A percentile compares a stretch with the other conserved stretches of the same genome.
Evolutionary conservation across 35 echinoderm and acorn worm genomes (phyloP).

Genomic region (Ophioderma brevispina): DNA sequence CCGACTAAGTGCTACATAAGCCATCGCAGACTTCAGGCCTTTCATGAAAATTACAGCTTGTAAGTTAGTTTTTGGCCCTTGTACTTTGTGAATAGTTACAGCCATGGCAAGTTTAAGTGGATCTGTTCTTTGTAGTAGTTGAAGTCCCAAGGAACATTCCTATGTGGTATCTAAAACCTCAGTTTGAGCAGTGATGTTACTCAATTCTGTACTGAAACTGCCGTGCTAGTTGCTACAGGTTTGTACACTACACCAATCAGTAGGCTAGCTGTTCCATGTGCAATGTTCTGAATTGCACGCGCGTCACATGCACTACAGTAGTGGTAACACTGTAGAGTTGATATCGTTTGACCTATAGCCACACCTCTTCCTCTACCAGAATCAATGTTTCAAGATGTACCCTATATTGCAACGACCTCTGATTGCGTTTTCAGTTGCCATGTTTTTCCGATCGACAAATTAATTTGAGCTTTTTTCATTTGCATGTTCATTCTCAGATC

Average conservation of each 20-base stretch:
- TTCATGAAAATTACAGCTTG: constrained; percentile 21
- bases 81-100: constrained; percentile 41
- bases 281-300: neutral
- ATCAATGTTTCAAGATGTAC: neutral
- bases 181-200: neutral
- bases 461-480: constrained; percentile 29
- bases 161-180: neutral
- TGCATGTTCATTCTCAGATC: constrained; percentile 35
- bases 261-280: neutral
- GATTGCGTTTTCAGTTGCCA: constrained; percentile 9
- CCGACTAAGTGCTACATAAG: constrained; percentile 51
- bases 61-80: constrained; percentile 12
- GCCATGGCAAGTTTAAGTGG: constrained; percentile 35
- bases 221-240: neutral
- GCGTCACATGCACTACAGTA: neutral
- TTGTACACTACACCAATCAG: constrained; percentile 7
- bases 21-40: neutral
- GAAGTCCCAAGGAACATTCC: too few species aligned
- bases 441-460: constrained; percentile 66
- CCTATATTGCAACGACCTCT: neutral
- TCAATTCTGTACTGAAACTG: neutral
- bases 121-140: constrained; percentile 22
- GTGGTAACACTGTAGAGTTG: neutral
- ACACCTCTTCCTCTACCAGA: neutral
- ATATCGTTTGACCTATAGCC: neutral